Conservation (phyloP, 2,888 invertebrate genomes). For the Chrysodeixis includens region DNA sequence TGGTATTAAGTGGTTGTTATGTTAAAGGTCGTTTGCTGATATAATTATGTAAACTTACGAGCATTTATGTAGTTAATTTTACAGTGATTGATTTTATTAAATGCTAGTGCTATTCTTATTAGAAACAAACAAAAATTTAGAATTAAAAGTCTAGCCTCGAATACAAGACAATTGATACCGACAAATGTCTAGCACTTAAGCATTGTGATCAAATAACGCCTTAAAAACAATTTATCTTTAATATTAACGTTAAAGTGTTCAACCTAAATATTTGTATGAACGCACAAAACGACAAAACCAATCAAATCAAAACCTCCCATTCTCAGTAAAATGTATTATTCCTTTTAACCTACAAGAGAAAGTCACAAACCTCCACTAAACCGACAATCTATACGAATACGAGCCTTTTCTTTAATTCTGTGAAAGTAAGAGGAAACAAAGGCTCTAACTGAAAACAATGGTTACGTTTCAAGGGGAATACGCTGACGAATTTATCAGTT, state of each 20-base stretch:
- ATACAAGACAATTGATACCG: no score
- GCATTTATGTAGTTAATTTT: no score
- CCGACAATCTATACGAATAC: slow-evolving; percentile 1
- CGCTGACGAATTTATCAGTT: slow-evolving; percentile 16
- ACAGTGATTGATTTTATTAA: no score
- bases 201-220: no score
- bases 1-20: not conserved
- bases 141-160: no score
- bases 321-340: slow-evolving; percentile 3
- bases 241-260: no score
- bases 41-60: not conserved
- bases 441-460: slow-evolving; percentile 10
- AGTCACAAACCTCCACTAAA: not conserved
- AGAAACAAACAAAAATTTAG: no score
- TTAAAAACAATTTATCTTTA: no score
- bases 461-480: slow-evolving; percentile 3
- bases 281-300: not conserved
- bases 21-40: not conserved
- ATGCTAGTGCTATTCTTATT: no score
- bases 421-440: slow-evolving; percentile 10
- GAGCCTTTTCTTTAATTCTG: slow-evolving; percentile 6
- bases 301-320: not conserved
- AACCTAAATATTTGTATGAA: no score
- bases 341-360: not conserved
- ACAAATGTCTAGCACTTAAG: no score